Evolutionary conservation across 2,888 invertebrate genomes (phyloP), one percentile per base, ranked within the genome.

Genomic region (Eumerus sabulonum): DNA sequence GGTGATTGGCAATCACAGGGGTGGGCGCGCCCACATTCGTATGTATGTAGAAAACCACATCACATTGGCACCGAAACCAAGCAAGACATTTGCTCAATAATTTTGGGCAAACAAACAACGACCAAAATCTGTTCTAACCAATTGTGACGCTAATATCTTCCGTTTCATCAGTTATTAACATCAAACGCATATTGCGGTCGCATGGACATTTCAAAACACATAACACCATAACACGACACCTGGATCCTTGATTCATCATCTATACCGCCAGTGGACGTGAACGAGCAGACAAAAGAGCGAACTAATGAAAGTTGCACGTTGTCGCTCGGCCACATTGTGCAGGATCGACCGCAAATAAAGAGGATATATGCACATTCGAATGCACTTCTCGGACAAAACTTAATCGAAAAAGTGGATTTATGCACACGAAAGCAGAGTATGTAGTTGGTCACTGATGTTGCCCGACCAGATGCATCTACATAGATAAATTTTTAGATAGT

Each of bases 391-490:
- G n/a, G 67, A 27, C 56, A 77, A n/a, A 72, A 51, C 66, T 67
- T 72, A 77, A 72, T 77, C 72, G 72, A 66, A 62, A 66, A 59
- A 77, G 45, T 66, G 67, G 72, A 77, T 77, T 77, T 72, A 77
- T 27, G 27, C 27, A 27, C 66, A 42, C 11, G 72, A 60, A 13
- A 50, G 42, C 16, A 27, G 51, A 50, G 18, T 53, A 9, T 36
- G 19, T 16, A 45, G 60, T 35, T 54, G 11, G 57, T 45, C 36
- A 13, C 51, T 27, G 40, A 51, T 59, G 18, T 47, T 40, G 16
- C 51, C 62, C 50, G 51, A 67, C 27, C 27, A 56, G 50, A 60
- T 53, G 64, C 27, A 36, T 40, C 53, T 64, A 70, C 18, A 64
- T 48, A 57, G 72, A 72, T 77, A 77, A 72, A 72, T 77, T 67